Evolutionary conservation across 1,140 invertebrate species (phyloP), one percentile per base, ranked within the genome.

Genomic region (Cryptotermes secundus): DNA sequence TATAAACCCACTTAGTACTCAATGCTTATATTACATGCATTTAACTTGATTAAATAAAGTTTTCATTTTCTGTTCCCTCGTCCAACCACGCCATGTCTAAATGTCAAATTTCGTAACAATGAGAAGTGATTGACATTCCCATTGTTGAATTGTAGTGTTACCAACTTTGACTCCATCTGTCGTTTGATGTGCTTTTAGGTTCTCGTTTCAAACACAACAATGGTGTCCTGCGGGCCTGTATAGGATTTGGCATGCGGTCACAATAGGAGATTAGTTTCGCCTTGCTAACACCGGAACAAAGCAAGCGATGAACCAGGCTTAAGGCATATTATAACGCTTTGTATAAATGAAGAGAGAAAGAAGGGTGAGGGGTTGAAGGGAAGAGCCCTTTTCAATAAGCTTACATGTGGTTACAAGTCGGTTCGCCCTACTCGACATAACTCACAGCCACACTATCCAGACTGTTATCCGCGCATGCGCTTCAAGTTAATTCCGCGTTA

Each of bases 191-290:
- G 42, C 80, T 34, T 81, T 81, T 81, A 45, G 80, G 26, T 81
- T 38, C 59, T 72, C n/a, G 42, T 81, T 81, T 81, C 6, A 10
- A 81, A n/a, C n/a, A 81, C 80, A 81, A 81, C 80, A 81, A 81
- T 81, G 80, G 80, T 35, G 7, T 36, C 35, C 19, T 10, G 35
- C 31, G n/a, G n/a, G n/a, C n/a, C n/a, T n/a, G 19, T n/a, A n/a
- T 22, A n/a, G 53, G 53, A 59, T 81, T 42, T 42, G 34, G 80
- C 26, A 81, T 35, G 34, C 26, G 80, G 34, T 81, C 42, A 38
- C 80, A 81, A 81, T 81, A 45, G 80, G 34, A n/a, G 59, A 81
- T 81, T 81, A 81, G 80, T 81, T 81, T 36, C 80, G 80, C 80
- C 80, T 81, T 81, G 80, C 80, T 81, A 81, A 81, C 80, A 72